Base-by-base conservation (phyloP, 2,888 invertebrate species). In the Dusona sp. region DNA sequence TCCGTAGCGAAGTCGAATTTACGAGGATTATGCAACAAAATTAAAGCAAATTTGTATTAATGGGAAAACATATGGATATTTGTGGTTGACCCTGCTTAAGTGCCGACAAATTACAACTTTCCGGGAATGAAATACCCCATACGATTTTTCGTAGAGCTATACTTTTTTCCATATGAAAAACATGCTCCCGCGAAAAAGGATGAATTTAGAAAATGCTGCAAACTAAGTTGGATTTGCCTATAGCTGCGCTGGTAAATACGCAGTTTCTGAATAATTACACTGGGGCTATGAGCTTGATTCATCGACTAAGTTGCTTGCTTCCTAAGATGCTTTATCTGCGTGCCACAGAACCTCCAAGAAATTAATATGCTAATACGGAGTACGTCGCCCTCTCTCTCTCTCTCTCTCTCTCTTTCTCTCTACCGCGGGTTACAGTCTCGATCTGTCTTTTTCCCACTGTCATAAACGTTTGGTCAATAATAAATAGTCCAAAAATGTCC, bases 281-380 rank as follows among this genome's bases (percentile, higher is more conserved):
- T 90, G 89, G 91, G 90, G 84, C 86, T 91, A 92, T 92, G 93
- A 93, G 93, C 93, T 93, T 93, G 93, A 93, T 93, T 93, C 93
- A 93, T 93, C 93, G 92, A 93, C 90, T 90, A 93, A 93, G 92
- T 93, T 93, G 91, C 61, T 79, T 61, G 91, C 92, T 92, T 92
- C 93, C 91, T 93, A 93, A 93, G 93, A 93, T 93, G 93, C 93
- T 93, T 93, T 93, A 93, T 93, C 93, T 93, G 91, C 92, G 92
- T 91, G 90, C 91, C 93, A 92, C 93, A 93, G 81, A 82, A 92
- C 93, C 93, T 93, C 92, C 90, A 22, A 87, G 92, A 92, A 93
- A 93, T 93, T 93, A 93, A 93, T 93, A 93, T 93, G 93, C 93
- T 93, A 93, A 93, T 93, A 92, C 92, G 90, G 89, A 54, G 84